These are phyloP conservation scores for Rutilus rutilus DNA, from an alignment of 2,113 vertebrate genomes.

Conservation along the genomic window DNA sequence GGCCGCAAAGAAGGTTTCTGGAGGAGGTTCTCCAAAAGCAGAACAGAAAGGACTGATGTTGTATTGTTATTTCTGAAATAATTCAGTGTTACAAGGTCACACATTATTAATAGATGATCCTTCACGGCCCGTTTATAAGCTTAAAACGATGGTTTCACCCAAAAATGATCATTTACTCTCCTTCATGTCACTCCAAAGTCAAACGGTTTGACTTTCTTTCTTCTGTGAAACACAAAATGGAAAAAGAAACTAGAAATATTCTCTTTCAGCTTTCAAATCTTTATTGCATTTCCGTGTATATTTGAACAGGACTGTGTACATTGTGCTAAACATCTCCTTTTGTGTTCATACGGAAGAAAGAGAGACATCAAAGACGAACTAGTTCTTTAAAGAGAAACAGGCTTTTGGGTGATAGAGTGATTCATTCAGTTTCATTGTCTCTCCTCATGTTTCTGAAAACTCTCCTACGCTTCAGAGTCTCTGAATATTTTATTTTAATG, in stretches of 20 bases:
- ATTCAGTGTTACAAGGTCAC: neutral
- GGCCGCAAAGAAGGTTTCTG: conserved; percentile 45
- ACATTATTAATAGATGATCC: neutral
- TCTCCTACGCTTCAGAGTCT: neutral
- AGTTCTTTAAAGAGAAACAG: neutral
- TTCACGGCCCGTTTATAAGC: neutral
- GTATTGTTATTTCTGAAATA: neutral
- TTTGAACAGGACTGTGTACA: neutral
- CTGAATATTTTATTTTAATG: conserved; percentile 39
- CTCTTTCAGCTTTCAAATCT: neutral
- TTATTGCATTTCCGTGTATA: too few relatives aligned
- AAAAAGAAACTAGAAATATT: neutral
- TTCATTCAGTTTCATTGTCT: neutral
- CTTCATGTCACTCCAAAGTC: neutral
- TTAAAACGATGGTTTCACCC: neutral
- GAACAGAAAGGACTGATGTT: conserved; percentile 5
- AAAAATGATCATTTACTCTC: neutral
- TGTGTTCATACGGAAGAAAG: neutral
- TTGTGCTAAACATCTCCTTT: neutral
- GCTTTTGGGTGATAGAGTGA: neutral
- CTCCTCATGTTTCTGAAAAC: conserved; percentile 3
- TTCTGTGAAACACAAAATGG: neutral
- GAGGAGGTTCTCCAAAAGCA: conserved; percentile 14
- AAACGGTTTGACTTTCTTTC: too few relatives aligned
- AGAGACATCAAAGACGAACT: neutral